Conservation (phyloP, 2,113 vertebrate species). For the Protobothrops mucrosquamatus region DNA sequence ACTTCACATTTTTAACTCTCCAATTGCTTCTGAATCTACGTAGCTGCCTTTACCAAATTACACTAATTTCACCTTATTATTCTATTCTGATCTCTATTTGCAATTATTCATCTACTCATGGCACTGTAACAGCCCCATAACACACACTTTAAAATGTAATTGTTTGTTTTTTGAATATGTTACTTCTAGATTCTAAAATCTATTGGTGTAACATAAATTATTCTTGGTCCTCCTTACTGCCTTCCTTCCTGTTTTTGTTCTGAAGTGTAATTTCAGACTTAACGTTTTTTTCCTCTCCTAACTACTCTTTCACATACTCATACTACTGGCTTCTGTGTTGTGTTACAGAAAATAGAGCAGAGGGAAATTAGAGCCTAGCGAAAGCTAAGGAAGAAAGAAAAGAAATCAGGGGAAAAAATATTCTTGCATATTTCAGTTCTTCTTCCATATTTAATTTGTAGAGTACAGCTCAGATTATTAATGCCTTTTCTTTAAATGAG, state of each 20-base stretch:
- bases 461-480: slow-evolving; percentile 41
- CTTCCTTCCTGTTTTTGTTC: background rate
- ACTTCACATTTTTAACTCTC: background rate
- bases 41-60: background rate
- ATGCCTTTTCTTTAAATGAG: background rate
- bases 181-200: slow-evolving; percentile 19
- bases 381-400: slow-evolving; percentile 29
- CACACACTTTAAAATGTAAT: background rate
- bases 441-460: slow-evolving; percentile 47
- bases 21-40: background rate
- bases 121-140: background rate
- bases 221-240: slow-evolving; percentile 7
- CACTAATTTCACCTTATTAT: background rate
- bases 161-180: background rate
- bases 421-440: slow-evolving; percentile 44
- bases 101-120: background rate
- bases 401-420: slow-evolving; percentile 34
- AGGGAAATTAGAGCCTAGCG: slow-evolving; percentile 62
- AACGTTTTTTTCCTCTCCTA: slow-evolving; percentile 4
- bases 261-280: slow-evolving; percentile 7
- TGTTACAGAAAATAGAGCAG: slow-evolving; percentile 51
- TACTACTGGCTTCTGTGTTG: slow-evolving; percentile 29
- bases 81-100: background rate
- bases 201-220: slow-evolving; percentile 49
- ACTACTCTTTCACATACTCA: slow-evolving; percentile 24